Evolutionary conservation across 2,113 vertebrate genomes (phyloP).

Genomic region (Ammodytes marinus): DNA sequence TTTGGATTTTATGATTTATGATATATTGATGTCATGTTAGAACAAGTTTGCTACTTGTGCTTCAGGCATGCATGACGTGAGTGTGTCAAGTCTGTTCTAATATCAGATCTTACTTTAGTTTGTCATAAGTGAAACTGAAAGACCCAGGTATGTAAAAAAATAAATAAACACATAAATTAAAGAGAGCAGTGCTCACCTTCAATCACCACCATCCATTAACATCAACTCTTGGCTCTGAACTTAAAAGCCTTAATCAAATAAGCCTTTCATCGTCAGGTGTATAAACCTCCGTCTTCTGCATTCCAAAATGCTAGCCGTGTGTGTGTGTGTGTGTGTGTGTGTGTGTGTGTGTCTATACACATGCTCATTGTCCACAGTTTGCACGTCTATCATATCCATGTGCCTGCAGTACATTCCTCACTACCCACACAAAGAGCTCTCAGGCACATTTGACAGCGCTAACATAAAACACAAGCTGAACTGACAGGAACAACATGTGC

Average conservation of each 20-base stretch:
- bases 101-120: slow-evolving; percentile 3
- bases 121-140: slow-evolving; percentile 5
- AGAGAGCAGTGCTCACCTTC: slow-evolving; percentile 35
- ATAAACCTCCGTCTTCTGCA: slow-evolving; percentile 52
- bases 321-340: slow-evolving; percentile 6
- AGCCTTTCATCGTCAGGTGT: slow-evolving; percentile 62
- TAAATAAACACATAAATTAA: slow-evolving; percentile 20
- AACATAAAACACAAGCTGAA: slow-evolving; percentile 41
- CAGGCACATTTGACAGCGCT: slow-evolving; percentile 11
- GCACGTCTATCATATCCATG: slow-evolving; percentile 32
- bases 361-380: not conserved
- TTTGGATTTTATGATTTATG: not conserved
- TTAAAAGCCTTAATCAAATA: slow-evolving; percentile 68
- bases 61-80: not conserved
- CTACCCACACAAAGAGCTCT: slow-evolving; percentile 37
- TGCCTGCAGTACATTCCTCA: slow-evolving; percentile 42
- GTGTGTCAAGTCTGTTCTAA: not conserved
- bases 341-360: not conserved
- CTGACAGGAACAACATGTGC: slow-evolving; percentile 47
- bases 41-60: not conserved
- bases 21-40: not conserved
- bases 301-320: slow-evolving; percentile 39
- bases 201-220: slow-evolving; percentile 68
- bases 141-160: not conserved
- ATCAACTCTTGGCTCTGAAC: slow-evolving; percentile 44